Conservation (phyloP, 2,797 vertebrate genomes). For the Coccyzus lansbergi region DNA sequence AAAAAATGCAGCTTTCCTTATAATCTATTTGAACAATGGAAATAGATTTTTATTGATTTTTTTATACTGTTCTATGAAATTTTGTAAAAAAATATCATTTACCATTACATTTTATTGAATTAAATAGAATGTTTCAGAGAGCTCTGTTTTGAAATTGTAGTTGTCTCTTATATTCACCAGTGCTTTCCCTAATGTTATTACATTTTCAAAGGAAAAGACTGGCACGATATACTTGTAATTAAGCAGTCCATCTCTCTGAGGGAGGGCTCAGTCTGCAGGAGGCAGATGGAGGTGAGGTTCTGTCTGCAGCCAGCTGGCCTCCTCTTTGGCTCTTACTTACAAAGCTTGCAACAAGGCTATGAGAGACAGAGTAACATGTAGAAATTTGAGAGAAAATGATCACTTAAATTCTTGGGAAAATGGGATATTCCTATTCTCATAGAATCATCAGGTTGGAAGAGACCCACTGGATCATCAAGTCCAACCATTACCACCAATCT, state of each 20-base stretch:
- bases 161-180: background rate
- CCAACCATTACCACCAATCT: no score
- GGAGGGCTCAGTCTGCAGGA: background rate
- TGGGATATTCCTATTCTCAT: fast-evolving
- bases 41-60: constrained; percentile 43
- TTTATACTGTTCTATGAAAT: background rate
- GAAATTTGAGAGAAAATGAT: background rate
- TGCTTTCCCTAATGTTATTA: background rate
- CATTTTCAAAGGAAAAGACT: background rate
- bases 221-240: background rate
- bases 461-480: no score
- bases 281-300: background rate
- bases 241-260: background rate
- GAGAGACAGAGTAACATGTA: background rate
- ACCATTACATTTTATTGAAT: constrained; percentile 1
- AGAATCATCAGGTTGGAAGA: no score
- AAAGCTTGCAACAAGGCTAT: background rate
- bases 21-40: background rate
- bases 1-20: background rate
- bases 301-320: background rate
- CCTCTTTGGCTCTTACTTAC: background rate
- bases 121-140: background rate
- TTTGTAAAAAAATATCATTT: background rate
- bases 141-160: background rate
- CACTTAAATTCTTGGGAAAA: background rate